A percentile compares a stretch with the other conserved stretches of the same genome.
These are phyloP conservation scores for Herminia tarsipennalis DNA, from an alignment of 2,888 invertebrate genomes.

Conservation along the genomic window DNA sequence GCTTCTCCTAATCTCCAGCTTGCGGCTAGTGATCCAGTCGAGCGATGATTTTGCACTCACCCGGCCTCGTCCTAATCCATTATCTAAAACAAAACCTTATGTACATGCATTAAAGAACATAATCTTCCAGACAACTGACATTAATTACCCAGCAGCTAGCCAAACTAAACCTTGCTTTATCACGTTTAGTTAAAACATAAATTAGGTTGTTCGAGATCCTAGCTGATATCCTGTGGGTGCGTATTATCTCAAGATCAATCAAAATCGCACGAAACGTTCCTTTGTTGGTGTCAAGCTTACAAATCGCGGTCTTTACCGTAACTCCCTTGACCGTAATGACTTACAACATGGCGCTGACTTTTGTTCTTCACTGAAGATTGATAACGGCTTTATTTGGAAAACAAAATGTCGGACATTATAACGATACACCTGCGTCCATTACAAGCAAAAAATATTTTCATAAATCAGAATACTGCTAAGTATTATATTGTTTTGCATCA, in stretches of 20 bases:
- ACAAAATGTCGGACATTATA: slow-evolving; percentile 1
- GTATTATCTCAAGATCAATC: slow-evolving; percentile 59
- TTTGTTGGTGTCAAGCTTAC: slow-evolving; percentile 60
- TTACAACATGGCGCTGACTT: slow-evolving; percentile 42
- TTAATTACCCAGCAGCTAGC: slow-evolving; percentile 14
- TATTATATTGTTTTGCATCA: no score
- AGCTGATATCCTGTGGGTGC: slow-evolving; percentile 49
- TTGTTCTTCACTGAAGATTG: slow-evolving; percentile 34
- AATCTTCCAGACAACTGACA: slow-evolving; percentile 21
- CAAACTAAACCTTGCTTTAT: slow-evolving; percentile 9
- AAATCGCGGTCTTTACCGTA: slow-evolving; percentile 61
- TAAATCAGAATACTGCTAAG: no score
- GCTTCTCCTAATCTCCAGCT: slow-evolving; percentile 66
- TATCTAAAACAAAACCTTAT: slow-evolving; percentile 45
- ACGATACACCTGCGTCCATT: slow-evolving; percentile 1
- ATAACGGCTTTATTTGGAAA: slow-evolving; percentile 25
- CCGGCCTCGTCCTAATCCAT: slow-evolving; percentile 36
- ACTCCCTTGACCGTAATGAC: slow-evolving; percentile 64
- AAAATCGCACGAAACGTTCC: slow-evolving; percentile 48
- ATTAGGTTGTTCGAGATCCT: slow-evolving; percentile 2
- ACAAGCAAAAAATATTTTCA: no score
- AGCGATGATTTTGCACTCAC: slow-evolving; percentile 62
- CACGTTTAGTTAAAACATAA: background rate
- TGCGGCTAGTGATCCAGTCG: slow-evolving; percentile 61
- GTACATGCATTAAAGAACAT: slow-evolving; percentile 28